Percentiles rank a stretch among this genome's conserved stretches.
phyloP scores from a whole-genome alignment of 2,888 invertebrate genomes.

The Chalcosyrphus nemorum region DNA sequence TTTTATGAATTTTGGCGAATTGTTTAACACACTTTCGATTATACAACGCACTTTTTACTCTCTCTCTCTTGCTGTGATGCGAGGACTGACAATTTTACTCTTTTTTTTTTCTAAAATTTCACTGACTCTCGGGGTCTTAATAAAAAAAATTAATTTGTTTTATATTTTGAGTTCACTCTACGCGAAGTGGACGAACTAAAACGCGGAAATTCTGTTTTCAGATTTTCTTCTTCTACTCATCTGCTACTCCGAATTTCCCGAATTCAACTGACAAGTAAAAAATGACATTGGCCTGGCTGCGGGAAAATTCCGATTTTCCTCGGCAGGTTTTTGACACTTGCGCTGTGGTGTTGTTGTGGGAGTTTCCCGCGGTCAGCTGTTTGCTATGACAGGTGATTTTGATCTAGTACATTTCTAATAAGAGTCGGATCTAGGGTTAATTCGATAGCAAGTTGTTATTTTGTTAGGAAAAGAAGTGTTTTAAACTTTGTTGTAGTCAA shows the following conservation, averaged over 20 bases:
- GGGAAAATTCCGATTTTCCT: slow-evolving; percentile 25
- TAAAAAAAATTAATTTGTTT: background rate
- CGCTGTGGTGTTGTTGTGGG: slow-evolving; percentile 12
- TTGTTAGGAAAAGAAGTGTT: no score
- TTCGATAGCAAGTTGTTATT: no score
- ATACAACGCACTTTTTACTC: slow-evolving; percentile 61
- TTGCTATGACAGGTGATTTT: background rate
- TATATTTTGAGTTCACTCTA: background rate
- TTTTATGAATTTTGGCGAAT: slow-evolving; percentile 45
- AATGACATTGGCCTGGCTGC: slow-evolving; percentile 9
- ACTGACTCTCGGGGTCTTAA: no score
- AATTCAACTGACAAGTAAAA: slow-evolving; percentile 49
- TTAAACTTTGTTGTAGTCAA: no score
- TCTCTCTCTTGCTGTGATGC: no score
- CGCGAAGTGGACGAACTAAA: background rate
- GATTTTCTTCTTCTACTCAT: background rate
- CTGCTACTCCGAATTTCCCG: slow-evolving; percentile 21
- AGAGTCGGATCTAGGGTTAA: background rate
- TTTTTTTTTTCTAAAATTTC: background rate
- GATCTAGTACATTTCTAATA: slow-evolving; percentile 25
- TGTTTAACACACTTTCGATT: slow-evolving; percentile 27
- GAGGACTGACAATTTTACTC: background rate
- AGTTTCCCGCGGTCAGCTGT: slow-evolving; percentile 18
- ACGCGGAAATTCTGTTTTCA: background rate
- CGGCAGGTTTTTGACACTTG: slow-evolving; percentile 5